Evolutionary conservation across 1,140 invertebrate species (phyloP), one percentile per base, ranked within the genome.

Genomic region (Drosophila nannoptera): DNA sequence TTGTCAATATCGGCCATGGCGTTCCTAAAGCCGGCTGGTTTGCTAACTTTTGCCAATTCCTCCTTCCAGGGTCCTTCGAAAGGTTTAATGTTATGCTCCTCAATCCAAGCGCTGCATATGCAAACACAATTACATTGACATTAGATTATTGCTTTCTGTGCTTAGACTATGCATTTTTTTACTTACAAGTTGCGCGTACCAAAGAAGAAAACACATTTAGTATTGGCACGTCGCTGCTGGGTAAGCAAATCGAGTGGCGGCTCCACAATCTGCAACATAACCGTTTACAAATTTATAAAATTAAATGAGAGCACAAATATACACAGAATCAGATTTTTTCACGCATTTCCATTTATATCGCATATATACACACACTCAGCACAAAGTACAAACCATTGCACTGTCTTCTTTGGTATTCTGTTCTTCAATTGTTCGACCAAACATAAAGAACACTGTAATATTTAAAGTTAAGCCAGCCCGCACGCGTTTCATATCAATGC

Each of bases 151-250:
- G 0, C 29, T 31, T 43, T 12, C n/a, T 12, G 7, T 22, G 6
- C 11, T 14, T 43, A 9, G 29, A 14, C 6, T 45, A 9, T 33
- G 3, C 7, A 7, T 22, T 40, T 22, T 2, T 16, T 42, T 54
- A 94, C 96, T 96, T 92, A 97, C 96, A 95, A 98, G 90, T 98
- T 97, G 75, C 97, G 94, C 36, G 95, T 94, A 50, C 97, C 97
- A 92, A 97, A 98, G 91, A 98, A 98, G 90, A 94, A 97, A 66
- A 98, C 95, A 90, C 96, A 98, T 76, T 96, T 94, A 96, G 89
- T 68, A 90, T 93, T 90, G 7, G 89, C 91, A 77, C 93, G 94
- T 29, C 66, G 69, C 49, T 93, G 92, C 72, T 92, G 92, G 87
- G 93, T 94, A 0, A 81, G 65, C 78, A 94, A 87, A 67, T 94